Evolutionary conservation across 2,888 invertebrate species (phyloP), one percentile per base, ranked within the genome.

Genomic region (Ochropleura plecta): DNA sequence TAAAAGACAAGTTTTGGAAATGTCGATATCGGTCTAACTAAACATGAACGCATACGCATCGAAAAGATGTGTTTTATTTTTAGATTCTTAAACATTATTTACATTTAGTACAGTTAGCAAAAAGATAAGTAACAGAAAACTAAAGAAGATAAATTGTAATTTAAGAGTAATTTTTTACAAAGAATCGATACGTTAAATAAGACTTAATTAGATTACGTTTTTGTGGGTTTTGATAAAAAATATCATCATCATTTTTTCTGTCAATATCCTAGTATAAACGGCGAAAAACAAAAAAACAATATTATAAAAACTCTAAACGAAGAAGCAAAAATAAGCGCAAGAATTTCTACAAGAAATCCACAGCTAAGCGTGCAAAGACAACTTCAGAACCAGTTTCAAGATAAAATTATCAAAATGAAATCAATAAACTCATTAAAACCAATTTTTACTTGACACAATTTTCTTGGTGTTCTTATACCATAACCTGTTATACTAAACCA

Each of bases 361-460:
- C 46, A 46, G 46, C 12, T 44, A 1, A 53, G 20, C 60, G 48
- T 48, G 70, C 68, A 65, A 82, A 70, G 69, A 46, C n/a, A 20
- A 48, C 20, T 46, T 8, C 14, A n/a, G 51, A 85, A 84, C 84
- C 83, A 76, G 86, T 84, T 84, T 66, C n/a, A 44, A 70, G 63
- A 69, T 59, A 63, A 78, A 69, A 78, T 69, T 65, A 57, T 62
- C 30, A 62, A 72, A 76, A 72, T 72, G 79, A 84, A 63, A 83
- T 85, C 79, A 84, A 84, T 84, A 84, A 84, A 85, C 86, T 84
- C 84, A 84, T 85, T 84, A 83, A 79, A 55, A 62, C 30, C 18
- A 73, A 62, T 63, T 66, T 70, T 85, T 73, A 65, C 65, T 75
- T 51, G 44, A 60, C 57, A 69, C 20, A 59, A 20, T 65, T n/a